These are phyloP conservation scores for Anguilla marmorata DNA, from an alignment of 2,797 vertebrate genomes.

Conservation along the genomic window DNA sequence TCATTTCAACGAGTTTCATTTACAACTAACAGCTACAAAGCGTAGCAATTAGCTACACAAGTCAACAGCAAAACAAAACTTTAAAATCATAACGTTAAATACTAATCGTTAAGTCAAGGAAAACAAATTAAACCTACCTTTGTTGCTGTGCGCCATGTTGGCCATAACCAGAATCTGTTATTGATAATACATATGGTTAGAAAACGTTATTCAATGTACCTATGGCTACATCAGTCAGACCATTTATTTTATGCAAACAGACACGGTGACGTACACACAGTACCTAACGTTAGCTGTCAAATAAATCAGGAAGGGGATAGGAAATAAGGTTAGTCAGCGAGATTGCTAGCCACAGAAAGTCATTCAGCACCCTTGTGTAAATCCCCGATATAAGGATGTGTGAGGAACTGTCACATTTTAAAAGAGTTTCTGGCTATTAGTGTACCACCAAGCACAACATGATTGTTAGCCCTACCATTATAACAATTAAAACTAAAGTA, in stretches of 20 bases:
- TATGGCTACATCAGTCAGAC: not conserved
- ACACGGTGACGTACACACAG: not conserved
- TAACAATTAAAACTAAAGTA: not conserved
- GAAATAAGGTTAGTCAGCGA: not conserved
- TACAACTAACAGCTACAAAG: not conserved
- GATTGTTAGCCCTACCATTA: not conserved
- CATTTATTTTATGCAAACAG: not conserved
- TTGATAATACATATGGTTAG: not conserved
- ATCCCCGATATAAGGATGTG: not conserved
- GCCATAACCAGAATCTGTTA: conserved; percentile 77
- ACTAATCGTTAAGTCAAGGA: not conserved
- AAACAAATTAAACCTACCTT: conserved; percentile 57
- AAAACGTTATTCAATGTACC: not conserved
- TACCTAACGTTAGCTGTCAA: not conserved
- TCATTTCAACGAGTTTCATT: too few relatives aligned
- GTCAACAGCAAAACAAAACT: not conserved
- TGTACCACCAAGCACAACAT: not conserved
- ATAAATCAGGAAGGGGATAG: not conserved
- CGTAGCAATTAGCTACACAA: not conserved
- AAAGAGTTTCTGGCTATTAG: not conserved
- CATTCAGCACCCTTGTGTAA: not conserved
- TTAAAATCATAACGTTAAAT: not conserved
- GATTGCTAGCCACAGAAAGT: not conserved
- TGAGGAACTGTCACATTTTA: not conserved
- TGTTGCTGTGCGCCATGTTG: conserved; percentile 65